phyloP scores from a whole-genome alignment of 1,140 invertebrate species.

The Zaprionus taronus region DNA sequence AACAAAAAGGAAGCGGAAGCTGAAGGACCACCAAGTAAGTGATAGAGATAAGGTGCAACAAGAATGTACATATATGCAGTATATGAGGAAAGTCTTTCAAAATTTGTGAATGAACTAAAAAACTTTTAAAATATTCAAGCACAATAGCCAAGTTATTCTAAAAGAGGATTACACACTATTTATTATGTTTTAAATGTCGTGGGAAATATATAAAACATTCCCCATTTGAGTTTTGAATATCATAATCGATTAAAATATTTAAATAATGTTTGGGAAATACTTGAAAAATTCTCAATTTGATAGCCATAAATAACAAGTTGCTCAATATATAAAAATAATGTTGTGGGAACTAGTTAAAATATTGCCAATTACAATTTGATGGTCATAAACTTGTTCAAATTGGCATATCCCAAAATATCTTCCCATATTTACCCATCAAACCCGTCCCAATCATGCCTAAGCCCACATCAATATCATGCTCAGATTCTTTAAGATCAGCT shows the following conservation, averaged over 20 bases:
- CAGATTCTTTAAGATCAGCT: not conserved
- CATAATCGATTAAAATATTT: no score
- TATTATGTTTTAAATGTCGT: not conserved
- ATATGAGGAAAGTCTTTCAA: no score
- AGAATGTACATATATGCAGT: not conserved
- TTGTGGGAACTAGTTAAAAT: no score
- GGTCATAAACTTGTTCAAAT: no score
- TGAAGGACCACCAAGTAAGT: slow-evolving; percentile 35
- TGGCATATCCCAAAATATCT: not conserved
- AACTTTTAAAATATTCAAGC: not conserved
- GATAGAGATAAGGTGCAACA: not conserved
- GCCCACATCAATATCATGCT: slow-evolving; percentile 2
- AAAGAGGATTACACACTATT: not conserved
- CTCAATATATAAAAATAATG: no score
- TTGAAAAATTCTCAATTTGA: no score
- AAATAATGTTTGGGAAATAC: no score
- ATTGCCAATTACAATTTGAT: no score
- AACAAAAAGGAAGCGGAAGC: slow-evolving; percentile 45
- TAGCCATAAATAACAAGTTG: no score
- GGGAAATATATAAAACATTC: no score
- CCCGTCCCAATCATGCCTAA: not conserved
- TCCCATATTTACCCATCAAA: not conserved
- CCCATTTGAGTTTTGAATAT: no score
- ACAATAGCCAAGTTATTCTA: not conserved
- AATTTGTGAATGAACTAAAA: not conserved